phyloP scores from a whole-genome alignment of 37 sponge, comb jelly and placozoan genomes.

The Crambe crambe region DNA sequence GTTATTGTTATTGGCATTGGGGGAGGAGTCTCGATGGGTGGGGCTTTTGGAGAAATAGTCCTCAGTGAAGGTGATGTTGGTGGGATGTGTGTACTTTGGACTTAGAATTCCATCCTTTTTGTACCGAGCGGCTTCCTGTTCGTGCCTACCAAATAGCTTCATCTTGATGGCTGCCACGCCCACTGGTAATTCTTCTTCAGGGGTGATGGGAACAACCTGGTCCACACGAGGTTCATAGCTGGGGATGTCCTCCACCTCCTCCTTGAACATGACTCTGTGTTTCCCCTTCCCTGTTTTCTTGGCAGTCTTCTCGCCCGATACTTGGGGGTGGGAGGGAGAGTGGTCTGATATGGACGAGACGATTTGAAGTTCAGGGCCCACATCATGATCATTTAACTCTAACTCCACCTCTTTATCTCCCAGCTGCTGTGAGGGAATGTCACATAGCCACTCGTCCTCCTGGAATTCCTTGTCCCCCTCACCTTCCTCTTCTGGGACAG shows the following conservation, averaged over 20 bases:
- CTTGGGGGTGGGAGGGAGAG: not conserved
- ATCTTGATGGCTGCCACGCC: constrained; percentile 43
- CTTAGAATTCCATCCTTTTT: constrained; percentile 34
- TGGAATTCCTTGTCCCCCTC: not conserved
- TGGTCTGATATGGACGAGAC: not conserved
- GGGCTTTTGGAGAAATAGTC: not conserved
- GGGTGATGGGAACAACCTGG: not conserved
- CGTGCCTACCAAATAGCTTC: constrained; percentile 50
- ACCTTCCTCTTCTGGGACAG: not conserved
- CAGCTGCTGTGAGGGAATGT: not conserved
- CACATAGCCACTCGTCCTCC: constrained; percentile 25
- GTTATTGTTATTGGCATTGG: constrained; percentile 33
- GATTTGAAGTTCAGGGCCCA: not conserved
- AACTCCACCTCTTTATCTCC: too few species aligned
- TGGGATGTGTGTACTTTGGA: constrained; percentile 23
- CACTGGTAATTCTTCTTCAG: constrained; percentile 17
- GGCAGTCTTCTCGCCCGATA: not conserved
- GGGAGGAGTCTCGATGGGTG: not conserved
- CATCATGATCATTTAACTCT: not conserved
- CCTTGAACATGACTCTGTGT: constrained; percentile 54
- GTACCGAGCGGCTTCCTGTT: constrained; percentile 1
- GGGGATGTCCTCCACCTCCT: constrained; percentile 31
- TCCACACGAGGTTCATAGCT: constrained; percentile 20
- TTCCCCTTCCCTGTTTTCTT: not conserved
- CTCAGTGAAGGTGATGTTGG: not conserved